Evolutionary conservation across 2,888 invertebrate species (phyloP), one percentile per base, ranked within the genome.

Genomic region (Synergus laeviventris): DNA sequence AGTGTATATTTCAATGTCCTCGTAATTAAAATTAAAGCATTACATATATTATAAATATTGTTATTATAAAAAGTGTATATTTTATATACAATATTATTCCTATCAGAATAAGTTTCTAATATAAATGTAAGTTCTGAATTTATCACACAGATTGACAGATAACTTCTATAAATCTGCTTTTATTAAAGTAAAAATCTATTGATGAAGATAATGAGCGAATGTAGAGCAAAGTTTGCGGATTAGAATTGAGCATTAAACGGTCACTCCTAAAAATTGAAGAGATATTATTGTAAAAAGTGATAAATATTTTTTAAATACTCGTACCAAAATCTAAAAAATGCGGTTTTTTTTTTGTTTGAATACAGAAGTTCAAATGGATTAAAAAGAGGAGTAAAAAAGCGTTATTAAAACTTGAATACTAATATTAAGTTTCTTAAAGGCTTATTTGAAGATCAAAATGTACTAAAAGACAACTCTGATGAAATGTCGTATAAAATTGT

Each of bases 51-150:
- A 31, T 45, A 21, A 12, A 70, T 49, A 45, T 12, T 49, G 49
- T 9, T 24, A 70, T 70, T 49, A 70, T 54, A 70, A 54, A 70
- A 70, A 70, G 49, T 70, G 49, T 24, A 45, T 49, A 31, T 49
- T 70, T 70, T 70, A 49, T 70, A 54, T 70, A 70, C 70, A 70
- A 70, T 2, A 38, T 38, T 38, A 62, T 49, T 70, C 18, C 9
- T 24, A 31, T 70, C 11, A 31, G 24, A 59, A 59, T 59, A 59
- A 76, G 75, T 73, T 74, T 74, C 79, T 84, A 84, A 74, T 81
- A 78, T 84, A 80, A 79, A 84, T 78, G 82, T 85, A 82, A 81
- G 79, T 82, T 81, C 79, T 75, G 60, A 73, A 76, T 75, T 73
- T 83, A 84, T 84, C 79, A 81, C 79, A 79, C 81, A 24, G 60